Evolutionary conservation across 2,797 vertebrate genomes (phyloP).

Genomic region (Lates japonicus): DNA sequence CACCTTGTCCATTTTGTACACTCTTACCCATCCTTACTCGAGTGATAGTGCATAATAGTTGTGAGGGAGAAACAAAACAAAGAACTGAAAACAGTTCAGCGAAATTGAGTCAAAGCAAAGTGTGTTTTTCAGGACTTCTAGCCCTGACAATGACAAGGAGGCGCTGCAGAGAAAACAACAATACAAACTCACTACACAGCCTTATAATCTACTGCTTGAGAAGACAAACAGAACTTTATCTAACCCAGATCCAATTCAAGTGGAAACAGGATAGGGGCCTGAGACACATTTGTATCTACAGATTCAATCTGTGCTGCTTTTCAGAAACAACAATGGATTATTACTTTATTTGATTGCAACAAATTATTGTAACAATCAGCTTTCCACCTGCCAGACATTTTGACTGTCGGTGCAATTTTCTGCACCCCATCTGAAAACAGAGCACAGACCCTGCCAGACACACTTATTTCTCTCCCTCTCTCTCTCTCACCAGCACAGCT

Average conservation of each 20-base stretch:
- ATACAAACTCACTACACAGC: constrained; percentile 43
- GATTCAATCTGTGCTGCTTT: constrained; percentile 71
- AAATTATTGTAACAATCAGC: constrained; percentile 72
- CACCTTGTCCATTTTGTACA: background rate
- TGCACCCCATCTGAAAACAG: constrained; percentile 50
- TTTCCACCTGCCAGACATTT: constrained; percentile 69
- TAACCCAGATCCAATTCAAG: constrained; percentile 78
- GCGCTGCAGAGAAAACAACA: constrained; percentile 60
- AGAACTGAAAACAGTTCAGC: constrained; percentile 35
- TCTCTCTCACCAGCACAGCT: constrained; percentile 1
- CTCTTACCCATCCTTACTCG: background rate
- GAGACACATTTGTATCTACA: constrained; percentile 71
- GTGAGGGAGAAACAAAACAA: constrained; percentile 22
- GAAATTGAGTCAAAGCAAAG: constrained; percentile 54
- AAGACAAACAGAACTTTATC: constrained; percentile 72
- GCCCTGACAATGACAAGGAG: constrained; percentile 47
- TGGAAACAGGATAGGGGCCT: constrained; percentile 57
- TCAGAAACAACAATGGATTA: constrained; percentile 64
- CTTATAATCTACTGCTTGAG: constrained; percentile 65
- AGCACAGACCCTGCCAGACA: constrained; percentile 37
- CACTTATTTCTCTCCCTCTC: background rate
- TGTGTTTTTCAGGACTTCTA: constrained; percentile 36
- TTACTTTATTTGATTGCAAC: constrained; percentile 74
- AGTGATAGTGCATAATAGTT: background rate
- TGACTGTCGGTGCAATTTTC: constrained; percentile 73